Evolutionary conservation across 1,140 invertebrate genomes (phyloP).

Genomic region (Pristionchus pacificus): DNA sequence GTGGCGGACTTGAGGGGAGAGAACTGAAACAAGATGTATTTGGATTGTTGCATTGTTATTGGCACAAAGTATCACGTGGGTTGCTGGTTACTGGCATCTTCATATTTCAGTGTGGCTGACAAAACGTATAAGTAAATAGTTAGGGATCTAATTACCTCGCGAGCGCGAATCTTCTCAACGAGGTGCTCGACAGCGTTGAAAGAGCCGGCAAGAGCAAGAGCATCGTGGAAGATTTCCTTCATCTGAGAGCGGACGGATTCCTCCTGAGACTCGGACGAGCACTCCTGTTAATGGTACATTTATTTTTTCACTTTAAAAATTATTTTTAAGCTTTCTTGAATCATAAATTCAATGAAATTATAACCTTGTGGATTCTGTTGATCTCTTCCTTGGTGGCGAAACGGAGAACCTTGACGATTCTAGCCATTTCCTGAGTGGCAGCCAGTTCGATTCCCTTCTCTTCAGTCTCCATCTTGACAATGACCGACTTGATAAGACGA

Average conservation of each 20-base stretch:
- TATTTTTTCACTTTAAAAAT: constrained; percentile 24
- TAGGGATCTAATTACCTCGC: no score
- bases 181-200: constrained; percentile 38
- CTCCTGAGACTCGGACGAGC: no score
- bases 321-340: no score
- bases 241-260: constrained; percentile 21
- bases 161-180: constrained; percentile 37
- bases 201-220: constrained; percentile 46
- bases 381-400: constrained; percentile 40
- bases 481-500: constrained; percentile 18
- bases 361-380: constrained; percentile 35
- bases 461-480: constrained; percentile 23
- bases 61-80: no score
- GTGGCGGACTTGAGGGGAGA: constrained; percentile 31
- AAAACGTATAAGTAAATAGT: constrained; percentile 35
- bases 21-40: no score
- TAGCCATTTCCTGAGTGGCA: constrained; percentile 27
- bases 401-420: constrained; percentile 45
- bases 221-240: constrained; percentile 36
- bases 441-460: constrained; percentile 26
- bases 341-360: constrained; percentile 33
- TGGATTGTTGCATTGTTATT: no score
- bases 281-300: no score
- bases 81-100: no score
- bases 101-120: constrained; percentile 41